phyloP scores from a whole-genome alignment of 2,888 invertebrate genomes.

The Lasioglossum marginatum region DNA sequence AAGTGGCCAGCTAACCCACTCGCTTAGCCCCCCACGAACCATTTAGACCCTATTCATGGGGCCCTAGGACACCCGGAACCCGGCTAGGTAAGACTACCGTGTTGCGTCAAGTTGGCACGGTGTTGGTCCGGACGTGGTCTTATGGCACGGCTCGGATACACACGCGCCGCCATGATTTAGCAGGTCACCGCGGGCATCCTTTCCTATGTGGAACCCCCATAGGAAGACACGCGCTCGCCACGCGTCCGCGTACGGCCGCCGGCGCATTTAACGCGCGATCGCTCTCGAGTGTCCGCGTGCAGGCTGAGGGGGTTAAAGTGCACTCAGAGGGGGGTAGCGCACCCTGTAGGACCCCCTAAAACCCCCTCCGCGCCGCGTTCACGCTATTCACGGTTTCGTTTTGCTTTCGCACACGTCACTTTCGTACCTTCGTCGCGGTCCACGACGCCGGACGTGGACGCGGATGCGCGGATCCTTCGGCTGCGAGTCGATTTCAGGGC shows the following conservation, averaged over 20 bases:
- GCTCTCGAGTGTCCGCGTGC: constrained; percentile 78
- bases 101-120: neutral
- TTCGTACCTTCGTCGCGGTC: constrained; percentile 20
- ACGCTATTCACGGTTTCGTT: constrained; percentile 17
- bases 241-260: constrained; percentile 78
- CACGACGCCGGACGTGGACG: constrained; percentile 10
- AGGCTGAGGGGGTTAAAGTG: constrained; percentile 58
- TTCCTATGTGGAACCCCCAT: constrained; percentile 45
- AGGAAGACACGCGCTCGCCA: constrained; percentile 79
- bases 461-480: constrained; percentile 21
- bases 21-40: constrained; percentile 48
- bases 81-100: constrained; percentile 48
- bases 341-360: neutral
- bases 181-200: constrained; percentile 39
- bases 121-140: constrained; percentile 20
- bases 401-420: constrained; percentile 11
- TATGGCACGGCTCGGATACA: neutral
- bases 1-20: constrained; percentile 61
- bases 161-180: constrained; percentile 14
- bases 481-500: constrained; percentile 51
- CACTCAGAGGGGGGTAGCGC: constrained; percentile 45
- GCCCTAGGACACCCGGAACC: constrained; percentile 36
- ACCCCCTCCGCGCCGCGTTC: neutral
- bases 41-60: constrained; percentile 71
- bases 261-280: constrained; percentile 84